These are phyloP conservation scores for Thera obeliscata DNA, from an alignment of 2,888 invertebrate genomes.

Conservation along the genomic window DNA sequence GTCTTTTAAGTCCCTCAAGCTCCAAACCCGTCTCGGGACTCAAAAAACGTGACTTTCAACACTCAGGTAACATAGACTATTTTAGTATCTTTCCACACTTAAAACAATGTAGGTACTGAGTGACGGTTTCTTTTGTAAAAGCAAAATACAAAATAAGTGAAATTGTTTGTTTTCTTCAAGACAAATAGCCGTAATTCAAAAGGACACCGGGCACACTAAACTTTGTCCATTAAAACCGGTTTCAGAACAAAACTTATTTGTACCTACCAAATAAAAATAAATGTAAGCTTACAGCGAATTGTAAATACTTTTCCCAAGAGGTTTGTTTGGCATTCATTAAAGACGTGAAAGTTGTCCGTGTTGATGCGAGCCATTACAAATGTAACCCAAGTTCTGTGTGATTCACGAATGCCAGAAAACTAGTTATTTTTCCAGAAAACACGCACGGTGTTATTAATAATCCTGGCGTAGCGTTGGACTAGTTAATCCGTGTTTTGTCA, in stretches of 20 bases:
- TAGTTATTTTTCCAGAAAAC: no score
- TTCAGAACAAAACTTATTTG: constrained; percentile 28
- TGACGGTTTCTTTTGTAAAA: not conserved
- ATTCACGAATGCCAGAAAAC: no score
- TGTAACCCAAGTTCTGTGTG: not conserved
- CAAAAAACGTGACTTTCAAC: no score
- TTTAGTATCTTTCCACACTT: not conserved
- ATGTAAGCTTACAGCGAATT: not conserved
- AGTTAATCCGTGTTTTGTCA: no score
- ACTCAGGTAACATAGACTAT: no score
- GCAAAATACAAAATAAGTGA: not conserved
- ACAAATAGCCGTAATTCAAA: constrained; percentile 17
- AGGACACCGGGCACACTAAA: constrained; percentile 27
- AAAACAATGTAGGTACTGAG: not conserved
- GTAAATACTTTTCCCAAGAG: constrained; percentile 29
- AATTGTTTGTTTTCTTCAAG: constrained; percentile 3
- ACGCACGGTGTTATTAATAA: no score
- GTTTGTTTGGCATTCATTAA: constrained; percentile 18
- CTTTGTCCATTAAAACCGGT: constrained; percentile 29
- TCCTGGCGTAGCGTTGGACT: no score
- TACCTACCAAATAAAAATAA: not conserved
- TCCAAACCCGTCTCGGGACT: no score
- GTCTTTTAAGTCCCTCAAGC: no score
- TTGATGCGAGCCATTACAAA: not conserved
- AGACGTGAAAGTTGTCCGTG: not conserved